A percentile compares a stretch with the other conserved stretches of the same genome.
Evolutionary conservation across 1,140 invertebrate species (phyloP).

Genomic region (Druon quercuslanigerum): DNA sequence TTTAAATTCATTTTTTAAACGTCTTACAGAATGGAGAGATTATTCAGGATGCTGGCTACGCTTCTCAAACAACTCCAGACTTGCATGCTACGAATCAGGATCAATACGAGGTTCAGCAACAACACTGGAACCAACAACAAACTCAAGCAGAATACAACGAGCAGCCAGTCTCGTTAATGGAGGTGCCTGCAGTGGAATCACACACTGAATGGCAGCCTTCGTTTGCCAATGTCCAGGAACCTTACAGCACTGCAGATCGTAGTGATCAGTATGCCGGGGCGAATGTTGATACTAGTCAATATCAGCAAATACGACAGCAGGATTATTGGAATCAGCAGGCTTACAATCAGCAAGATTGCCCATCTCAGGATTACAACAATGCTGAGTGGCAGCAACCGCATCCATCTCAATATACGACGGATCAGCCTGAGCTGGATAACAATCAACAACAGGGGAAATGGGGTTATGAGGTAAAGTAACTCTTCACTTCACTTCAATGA

Average conservation of each 20-base stretch:
- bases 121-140: conserved; percentile 52
- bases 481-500: background rate
- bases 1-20: background rate
- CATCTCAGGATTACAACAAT: conserved; percentile 46
- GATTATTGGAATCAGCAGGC: conserved; percentile 71
- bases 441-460: conserved; percentile 65
- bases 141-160: conserved; percentile 58
- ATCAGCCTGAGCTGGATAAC: conserved; percentile 59
- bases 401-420: conserved; percentile 47
- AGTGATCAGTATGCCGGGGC: conserved; percentile 55
- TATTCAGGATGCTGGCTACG: conserved; percentile 50
- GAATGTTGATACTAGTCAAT: conserved; percentile 54
- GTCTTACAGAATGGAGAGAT: conserved; percentile 61
- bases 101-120: conserved; percentile 32
- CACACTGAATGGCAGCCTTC: conserved; percentile 65
- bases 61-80: conserved; percentile 37
- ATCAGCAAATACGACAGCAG: conserved; percentile 67
- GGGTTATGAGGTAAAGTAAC: conserved; percentile 69
- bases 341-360: conserved; percentile 64
- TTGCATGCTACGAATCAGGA: conserved; percentile 43
- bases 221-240: conserved; percentile 57
- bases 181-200: conserved; percentile 51
- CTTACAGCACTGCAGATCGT: conserved; percentile 49
- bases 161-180: conserved; percentile 60
- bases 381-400: conserved; percentile 64